These are phyloP conservation scores for Endomychus coccineus DNA, from an alignment of 2,888 invertebrate species.

Conservation along the genomic window DNA sequence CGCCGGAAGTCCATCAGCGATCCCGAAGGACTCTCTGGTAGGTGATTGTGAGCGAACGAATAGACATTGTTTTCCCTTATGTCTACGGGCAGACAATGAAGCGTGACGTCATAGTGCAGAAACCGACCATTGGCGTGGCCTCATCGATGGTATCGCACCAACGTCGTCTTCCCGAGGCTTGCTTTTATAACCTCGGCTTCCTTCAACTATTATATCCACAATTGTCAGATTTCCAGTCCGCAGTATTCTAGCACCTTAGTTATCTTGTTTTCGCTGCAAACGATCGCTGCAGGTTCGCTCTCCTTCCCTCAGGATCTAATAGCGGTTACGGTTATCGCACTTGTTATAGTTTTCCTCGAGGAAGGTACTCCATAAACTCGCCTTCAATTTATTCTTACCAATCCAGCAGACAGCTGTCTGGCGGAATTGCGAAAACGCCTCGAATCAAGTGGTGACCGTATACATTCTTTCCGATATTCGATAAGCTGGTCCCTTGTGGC, in stretches of 20 bases:
- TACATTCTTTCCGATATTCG: no score
- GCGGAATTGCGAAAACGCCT: no score
- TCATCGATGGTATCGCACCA: constrained; percentile 41
- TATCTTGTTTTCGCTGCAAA: constrained; percentile 39
- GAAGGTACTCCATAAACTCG: constrained; percentile 34
- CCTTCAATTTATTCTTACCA: constrained; percentile 28
- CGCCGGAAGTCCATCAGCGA: constrained; percentile 41
- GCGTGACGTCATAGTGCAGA: constrained; percentile 26
- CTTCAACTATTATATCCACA: constrained; percentile 40
- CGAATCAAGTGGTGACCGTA: no score
- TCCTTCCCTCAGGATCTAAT: constrained; percentile 37
- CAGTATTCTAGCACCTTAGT: constrained; percentile 38
- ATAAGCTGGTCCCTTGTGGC: no score
- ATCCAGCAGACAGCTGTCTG: constrained; percentile 19
- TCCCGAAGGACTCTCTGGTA: constrained; percentile 37
- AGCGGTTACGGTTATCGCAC: constrained; percentile 43
- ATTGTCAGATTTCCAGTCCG: constrained; percentile 39
- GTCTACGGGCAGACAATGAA: constrained; percentile 30
- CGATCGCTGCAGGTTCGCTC: constrained; percentile 12
- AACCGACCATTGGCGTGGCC: constrained; percentile 26
- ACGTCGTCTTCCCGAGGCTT: constrained; percentile 28
- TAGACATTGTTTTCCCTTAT: constrained; percentile 41
- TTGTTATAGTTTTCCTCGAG: constrained; percentile 37
- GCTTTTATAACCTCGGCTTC: constrained; percentile 38
- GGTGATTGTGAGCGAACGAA: constrained; percentile 37